Evolutionary conservation across 2,797 vertebrate species (phyloP).

Genomic region (Enteromius argenteus): DNA sequence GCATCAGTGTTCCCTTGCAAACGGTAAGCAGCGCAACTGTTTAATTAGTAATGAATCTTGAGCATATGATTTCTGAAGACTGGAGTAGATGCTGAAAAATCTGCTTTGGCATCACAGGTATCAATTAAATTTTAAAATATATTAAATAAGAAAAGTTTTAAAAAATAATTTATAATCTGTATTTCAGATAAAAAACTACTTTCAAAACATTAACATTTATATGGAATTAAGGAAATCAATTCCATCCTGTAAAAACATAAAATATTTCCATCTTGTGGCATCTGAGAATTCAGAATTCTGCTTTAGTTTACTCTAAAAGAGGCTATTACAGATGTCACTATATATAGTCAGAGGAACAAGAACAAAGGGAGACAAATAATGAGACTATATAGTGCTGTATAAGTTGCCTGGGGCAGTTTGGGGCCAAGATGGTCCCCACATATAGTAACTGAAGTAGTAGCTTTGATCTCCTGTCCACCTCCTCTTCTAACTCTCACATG

Average conservation of each 20-base stretch:
- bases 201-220: not conserved
- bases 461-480: slow-evolving; percentile 38
- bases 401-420: slow-evolving; percentile 29
- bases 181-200: not conserved
- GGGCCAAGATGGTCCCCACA: slow-evolving; percentile 36
- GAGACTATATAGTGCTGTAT: slow-evolving; percentile 41
- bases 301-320: slow-evolving; percentile 6
- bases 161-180: not conserved
- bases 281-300: not conserved
- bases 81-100: not conserved
- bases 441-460: slow-evolving; percentile 46
- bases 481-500: slow-evolving; percentile 14
- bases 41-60: not conserved
- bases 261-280: not conserved
- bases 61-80: not conserved
- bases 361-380: slow-evolving; percentile 52
- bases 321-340: slow-evolving; percentile 15
- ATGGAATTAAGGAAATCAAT: not conserved
- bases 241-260: not conserved
- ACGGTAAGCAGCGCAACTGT: not conserved
- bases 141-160: not conserved
- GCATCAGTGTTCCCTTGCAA: not conserved
- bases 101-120: not conserved
- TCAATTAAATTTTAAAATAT: not conserved
- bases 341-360: slow-evolving; percentile 27